phyloP scores from a whole-genome alignment of 2,888 invertebrate genomes.

The Rotaria sp. region DNA sequence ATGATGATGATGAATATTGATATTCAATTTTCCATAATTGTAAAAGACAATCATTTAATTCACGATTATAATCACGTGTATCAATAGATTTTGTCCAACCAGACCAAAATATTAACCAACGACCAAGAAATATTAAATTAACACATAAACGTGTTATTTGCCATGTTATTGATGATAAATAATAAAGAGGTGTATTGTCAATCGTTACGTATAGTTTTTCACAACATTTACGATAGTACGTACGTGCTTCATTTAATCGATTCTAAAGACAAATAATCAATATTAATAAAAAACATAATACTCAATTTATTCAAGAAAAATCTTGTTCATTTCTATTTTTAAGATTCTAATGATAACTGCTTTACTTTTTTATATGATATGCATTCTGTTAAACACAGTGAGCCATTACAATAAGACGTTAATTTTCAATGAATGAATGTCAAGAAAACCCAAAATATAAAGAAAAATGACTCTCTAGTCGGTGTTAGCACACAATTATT shows the following conservation, averaged over 20 bases:
- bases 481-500: too few relatives aligned
- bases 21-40: slow-evolving; percentile 19
- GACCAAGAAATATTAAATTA: neutral
- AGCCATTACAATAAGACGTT: too few relatives aligned
- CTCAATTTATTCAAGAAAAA: too few relatives aligned
- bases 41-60: slow-evolving; percentile 1
- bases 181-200: neutral
- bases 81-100: neutral
- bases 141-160: neutral
- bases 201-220: neutral
- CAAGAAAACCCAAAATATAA: too few relatives aligned
- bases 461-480: too few relatives aligned
- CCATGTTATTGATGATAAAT: neutral
- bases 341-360: too few relatives aligned
- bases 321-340: too few relatives aligned
- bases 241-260: neutral
- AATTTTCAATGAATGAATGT: too few relatives aligned
- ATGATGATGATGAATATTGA: neutral
- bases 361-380: too few relatives aligned
- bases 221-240: neutral
- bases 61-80: slow-evolving; percentile 20
- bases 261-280: neutral
- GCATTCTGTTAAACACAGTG: too few relatives aligned
- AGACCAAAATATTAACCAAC: slow-evolving; percentile 9
- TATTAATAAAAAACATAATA: too few relatives aligned